Evolutionary conservation across 2,888 invertebrate species (phyloP), one percentile per base, ranked within the genome.

Genomic region (Lucinisca nassula): DNA sequence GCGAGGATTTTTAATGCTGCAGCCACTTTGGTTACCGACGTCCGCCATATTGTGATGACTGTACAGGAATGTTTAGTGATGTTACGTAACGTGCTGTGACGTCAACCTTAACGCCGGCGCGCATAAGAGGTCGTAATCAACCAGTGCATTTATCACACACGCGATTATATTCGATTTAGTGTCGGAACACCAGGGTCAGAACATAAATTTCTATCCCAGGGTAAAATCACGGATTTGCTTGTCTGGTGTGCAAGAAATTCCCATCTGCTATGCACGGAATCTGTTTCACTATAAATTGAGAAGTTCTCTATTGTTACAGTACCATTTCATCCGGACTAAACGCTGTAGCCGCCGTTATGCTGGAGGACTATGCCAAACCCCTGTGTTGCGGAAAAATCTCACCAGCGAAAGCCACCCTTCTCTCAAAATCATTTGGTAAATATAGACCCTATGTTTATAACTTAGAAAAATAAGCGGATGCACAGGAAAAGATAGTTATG

Each of bases 311-410:
- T 45, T 45, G 45, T 67, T 67, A 10, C 67, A 67, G 99, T 92
- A 99, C 99, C 12, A 98, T 99, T 8, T 99, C 99, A 0, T 98
- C 98, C 32, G 98, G 98, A 0, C 96, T 99, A 82, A 99, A 99
- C 95, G 98, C 99, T 0, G 96, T 99, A 88, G 98, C 99, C 0
- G 99, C 99, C 0, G 98, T 99, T 51, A 98, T 98, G 0, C 98
- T 98, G 94, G 98, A 98, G 96, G 99, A 99, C 96, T 97, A 99
- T 85, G 97, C 98, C 0, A 97, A 97, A 30, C 98, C 98, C 12
- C 24, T 40, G 32, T 81, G 73, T 24, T 81, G 81, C 32, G 24
- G 35, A n/a, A 81, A 74, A 14, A 30, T 81, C 8, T 49, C 81
- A 6, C n/a, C 24, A 14, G 17, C 35, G 24, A 98, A 97, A 95